Percentiles rank a stretch among this genome's conserved stretches.
phyloP scores from a whole-genome alignment of 2,888 invertebrate genomes.

The Altica lythri region DNA sequence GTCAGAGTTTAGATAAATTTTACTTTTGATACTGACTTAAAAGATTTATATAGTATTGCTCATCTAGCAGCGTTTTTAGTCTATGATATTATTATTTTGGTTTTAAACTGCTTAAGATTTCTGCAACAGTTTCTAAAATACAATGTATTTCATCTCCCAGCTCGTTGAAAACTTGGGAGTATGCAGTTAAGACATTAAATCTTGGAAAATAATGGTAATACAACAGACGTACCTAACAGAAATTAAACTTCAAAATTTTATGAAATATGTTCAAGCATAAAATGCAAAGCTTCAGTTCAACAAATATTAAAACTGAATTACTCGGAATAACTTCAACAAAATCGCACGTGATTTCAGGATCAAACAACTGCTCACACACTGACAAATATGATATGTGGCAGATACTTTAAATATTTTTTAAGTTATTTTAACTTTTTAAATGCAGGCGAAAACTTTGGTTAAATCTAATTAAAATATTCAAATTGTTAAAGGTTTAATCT shows the following conservation, averaged over 20 bases:
- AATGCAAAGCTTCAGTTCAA: conserved; percentile 36
- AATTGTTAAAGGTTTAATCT: too few relatives aligned
- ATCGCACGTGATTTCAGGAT: conserved; percentile 36
- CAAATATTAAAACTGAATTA: conserved; percentile 44
- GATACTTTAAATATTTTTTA: conserved; percentile 5
- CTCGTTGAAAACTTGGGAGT: conserved; percentile 14
- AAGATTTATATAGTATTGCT: too few relatives aligned
- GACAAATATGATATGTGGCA: conserved; percentile 22
- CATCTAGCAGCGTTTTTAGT: too few relatives aligned
- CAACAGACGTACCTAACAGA: conserved; percentile 22
- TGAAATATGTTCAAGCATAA: conserved; percentile 20
- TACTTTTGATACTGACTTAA: too few relatives aligned
- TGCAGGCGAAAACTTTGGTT: too few relatives aligned
- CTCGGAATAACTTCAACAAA: conserved; percentile 40
- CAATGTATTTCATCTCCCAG: conserved; percentile 18
- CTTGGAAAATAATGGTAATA: conserved; percentile 23
- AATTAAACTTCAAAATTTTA: conserved; percentile 27
- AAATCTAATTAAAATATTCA: too few relatives aligned
- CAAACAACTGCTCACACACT: conserved; percentile 37
- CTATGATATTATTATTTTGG: too few relatives aligned
- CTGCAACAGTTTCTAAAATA: conserved; percentile 18
- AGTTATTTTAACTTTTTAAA: too few relatives aligned
- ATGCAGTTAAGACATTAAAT: conserved; percentile 24
- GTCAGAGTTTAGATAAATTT: too few relatives aligned
- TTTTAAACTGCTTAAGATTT: too few relatives aligned